phyloP scores from a whole-genome alignment of 1,140 invertebrate genomes.

The Condylostylus longicornis region DNA sequence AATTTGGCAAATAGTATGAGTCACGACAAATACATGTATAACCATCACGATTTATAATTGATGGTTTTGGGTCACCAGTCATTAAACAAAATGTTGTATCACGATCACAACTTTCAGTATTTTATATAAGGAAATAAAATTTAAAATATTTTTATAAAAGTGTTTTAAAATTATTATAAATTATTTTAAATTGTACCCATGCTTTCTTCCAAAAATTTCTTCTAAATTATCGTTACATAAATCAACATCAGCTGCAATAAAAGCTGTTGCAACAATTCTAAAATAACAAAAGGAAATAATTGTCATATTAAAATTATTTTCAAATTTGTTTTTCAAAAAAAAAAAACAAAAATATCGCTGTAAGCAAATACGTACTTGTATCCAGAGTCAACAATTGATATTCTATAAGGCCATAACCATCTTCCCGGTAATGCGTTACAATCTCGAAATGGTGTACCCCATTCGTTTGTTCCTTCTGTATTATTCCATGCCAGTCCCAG shows the following conservation, averaged over 20 bases:
- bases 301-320: background rate
- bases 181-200: constrained; percentile 17
- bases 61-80: constrained; percentile 18
- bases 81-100: constrained; percentile 31
- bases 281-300: background rate
- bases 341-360: background rate
- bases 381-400: constrained; percentile 25
- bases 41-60: constrained; percentile 18
- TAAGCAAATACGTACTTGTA: constrained; percentile 19
- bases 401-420: constrained; percentile 32
- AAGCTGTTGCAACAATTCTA: constrained; percentile 30
- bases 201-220: constrained; percentile 28
- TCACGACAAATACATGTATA: constrained; percentile 35
- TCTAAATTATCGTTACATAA: constrained; percentile 31
- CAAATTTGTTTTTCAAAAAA: background rate
- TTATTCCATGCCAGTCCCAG: constrained; percentile 31
- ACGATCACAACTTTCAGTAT: constrained; percentile 26
- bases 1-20: constrained; percentile 34
- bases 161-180: background rate
- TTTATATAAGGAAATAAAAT: background rate
- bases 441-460: constrained; percentile 30
- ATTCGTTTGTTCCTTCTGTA: constrained; percentile 26
- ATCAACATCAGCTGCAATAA: constrained; percentile 31
- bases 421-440: constrained; percentile 28
- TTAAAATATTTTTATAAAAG: background rate